A percentile compares a stretch with the other conserved stretches of the same genome.
phyloP scores from a whole-genome alignment of 1,140 invertebrate species.

The Triops cancriformis region DNA sequence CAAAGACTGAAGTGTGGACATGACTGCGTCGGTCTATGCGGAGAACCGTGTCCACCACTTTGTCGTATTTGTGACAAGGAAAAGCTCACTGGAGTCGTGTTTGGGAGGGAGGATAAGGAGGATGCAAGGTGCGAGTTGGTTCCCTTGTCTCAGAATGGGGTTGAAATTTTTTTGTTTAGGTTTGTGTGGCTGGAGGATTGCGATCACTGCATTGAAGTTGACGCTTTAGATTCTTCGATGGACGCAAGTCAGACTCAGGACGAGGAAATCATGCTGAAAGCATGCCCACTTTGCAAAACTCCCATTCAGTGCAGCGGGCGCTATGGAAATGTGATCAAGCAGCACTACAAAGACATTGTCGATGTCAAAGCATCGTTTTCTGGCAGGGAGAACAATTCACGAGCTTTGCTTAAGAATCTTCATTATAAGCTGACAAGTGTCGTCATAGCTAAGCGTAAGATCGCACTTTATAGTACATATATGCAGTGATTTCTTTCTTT shows the following conservation, averaged over 20 bases:
- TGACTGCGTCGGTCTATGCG: conserved; percentile 56
- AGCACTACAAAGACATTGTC: conserved; percentile 45
- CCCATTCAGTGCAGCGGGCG: conserved; percentile 50
- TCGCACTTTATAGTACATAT: not conserved
- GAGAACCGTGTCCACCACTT: conserved; percentile 49
- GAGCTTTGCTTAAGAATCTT: not conserved
- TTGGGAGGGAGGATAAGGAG: conserved; percentile 47
- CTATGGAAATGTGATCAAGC: conserved; percentile 51
- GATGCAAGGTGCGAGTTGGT: conserved; percentile 43
- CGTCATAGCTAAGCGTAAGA: not conserved
- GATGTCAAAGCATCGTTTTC: conserved; percentile 43
- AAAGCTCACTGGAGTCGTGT: conserved; percentile 48
- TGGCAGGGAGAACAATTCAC: not conserved
- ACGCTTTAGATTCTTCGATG: conserved; percentile 48
- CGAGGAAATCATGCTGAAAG: conserved; percentile 37
- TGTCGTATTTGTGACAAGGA: conserved; percentile 42
- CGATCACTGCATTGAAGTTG: conserved; percentile 50
- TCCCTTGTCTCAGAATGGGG: conserved; percentile 23
- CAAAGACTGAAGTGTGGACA: conserved; percentile 47
- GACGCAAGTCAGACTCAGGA: conserved; percentile 33
- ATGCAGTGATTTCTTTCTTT: not conserved
- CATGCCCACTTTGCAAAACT: conserved; percentile 55
- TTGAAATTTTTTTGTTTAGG: conserved; percentile 34
- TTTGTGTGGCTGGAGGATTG: conserved; percentile 57
- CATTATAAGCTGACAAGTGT: not conserved